Conservation (phyloP, 1,140 invertebrate species). For the Trinorchestia longiramus region DNA sequence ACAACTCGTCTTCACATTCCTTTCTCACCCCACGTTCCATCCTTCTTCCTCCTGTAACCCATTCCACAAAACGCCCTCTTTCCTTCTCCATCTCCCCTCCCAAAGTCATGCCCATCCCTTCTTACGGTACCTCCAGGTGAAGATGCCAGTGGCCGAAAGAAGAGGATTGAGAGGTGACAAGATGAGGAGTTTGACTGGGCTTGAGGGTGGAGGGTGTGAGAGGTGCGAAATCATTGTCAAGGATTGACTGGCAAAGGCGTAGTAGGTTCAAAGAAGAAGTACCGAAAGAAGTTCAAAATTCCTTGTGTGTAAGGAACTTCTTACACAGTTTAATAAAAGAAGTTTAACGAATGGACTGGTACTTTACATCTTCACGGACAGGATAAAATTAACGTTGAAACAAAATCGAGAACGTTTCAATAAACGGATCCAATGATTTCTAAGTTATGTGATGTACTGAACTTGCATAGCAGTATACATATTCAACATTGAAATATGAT, state of each 20-base stretch:
- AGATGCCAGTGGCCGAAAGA: conserved; percentile 41
- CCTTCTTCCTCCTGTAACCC: not conserved
- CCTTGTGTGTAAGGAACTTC: no score
- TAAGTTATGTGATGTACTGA: not conserved
- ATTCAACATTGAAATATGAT: not conserved
- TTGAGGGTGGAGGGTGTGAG: not conserved
- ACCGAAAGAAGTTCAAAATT: not conserved
- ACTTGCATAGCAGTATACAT: not conserved
- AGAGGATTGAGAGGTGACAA: conserved; percentile 30
- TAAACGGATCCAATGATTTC: not conserved
- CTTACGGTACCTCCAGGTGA: conserved; percentile 45
- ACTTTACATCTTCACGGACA: no score
- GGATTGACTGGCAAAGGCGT: not conserved
- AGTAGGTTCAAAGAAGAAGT: not conserved
- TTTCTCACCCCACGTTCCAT: not conserved
- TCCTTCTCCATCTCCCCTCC: not conserved
- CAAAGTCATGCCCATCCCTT: not conserved
- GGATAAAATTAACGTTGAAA: not conserved
- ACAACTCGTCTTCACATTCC: not conserved
- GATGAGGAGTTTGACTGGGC: not conserved
- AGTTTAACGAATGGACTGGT: not conserved
- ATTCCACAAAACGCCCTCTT: not conserved
- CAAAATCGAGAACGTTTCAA: not conserved
- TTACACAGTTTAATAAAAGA: not conserved
- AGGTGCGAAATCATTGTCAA: not conserved